Evolutionary conservation across 2,113 vertebrate species (phyloP).

Genomic region (Epinephelus moara): DNA sequence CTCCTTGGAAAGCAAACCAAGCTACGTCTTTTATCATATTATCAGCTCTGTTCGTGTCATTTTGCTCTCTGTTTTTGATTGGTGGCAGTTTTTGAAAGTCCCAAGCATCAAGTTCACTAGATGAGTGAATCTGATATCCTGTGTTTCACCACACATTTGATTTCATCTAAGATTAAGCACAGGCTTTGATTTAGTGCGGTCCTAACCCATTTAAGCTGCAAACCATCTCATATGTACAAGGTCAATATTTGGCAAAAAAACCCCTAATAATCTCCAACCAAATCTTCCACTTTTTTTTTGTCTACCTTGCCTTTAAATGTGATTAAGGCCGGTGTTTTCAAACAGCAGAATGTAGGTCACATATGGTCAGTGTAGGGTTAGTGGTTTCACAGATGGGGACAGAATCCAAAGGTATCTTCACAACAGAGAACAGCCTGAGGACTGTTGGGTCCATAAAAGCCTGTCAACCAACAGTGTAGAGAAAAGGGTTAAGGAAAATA

Average conservation of each 20-base stretch:
- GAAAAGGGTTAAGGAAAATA: background rate
- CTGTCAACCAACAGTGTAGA: background rate
- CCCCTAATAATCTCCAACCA: background rate
- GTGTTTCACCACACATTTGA: background rate
- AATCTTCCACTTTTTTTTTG: background rate
- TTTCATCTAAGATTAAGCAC: background rate
- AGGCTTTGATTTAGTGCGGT: background rate
- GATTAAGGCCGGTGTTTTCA: background rate
- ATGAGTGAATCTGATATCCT: background rate
- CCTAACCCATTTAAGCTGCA: background rate
- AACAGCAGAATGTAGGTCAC: slow-evolving; percentile 47
- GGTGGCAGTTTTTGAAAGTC: no score
- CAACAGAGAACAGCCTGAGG: background rate
- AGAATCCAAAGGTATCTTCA: background rate
- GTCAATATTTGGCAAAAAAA: background rate
- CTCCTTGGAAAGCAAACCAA: no score
- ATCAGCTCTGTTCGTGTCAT: no score
- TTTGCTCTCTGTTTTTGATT: no score
- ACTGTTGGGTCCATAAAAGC: background rate
- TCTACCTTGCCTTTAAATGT: background rate
- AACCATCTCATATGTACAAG: background rate
- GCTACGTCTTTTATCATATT: no score
- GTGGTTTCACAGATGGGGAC: slow-evolving; percentile 21
- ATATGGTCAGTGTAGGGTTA: slow-evolving; percentile 25
- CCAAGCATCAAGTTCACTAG: background rate